These are phyloP conservation scores for Ceratosolen fusciceps DNA, from an alignment of 1,140 invertebrate genomes.

Conservation along the genomic window DNA sequence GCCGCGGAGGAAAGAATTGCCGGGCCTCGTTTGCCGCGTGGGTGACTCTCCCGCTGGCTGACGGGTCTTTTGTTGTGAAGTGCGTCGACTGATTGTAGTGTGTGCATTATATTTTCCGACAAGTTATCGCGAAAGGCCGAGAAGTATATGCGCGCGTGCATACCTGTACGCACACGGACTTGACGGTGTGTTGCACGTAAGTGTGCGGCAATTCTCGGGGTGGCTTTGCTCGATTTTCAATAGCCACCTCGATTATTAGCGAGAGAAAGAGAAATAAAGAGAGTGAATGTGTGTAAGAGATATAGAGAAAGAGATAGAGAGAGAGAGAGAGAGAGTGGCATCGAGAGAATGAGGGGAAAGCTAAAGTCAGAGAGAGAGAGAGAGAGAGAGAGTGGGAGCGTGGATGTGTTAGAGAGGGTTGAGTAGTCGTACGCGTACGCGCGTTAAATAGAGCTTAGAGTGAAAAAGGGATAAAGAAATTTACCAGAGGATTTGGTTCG, in stretches of 20 bases:
- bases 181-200: conserved; percentile 18
- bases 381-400: conserved; percentile 8
- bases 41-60: neutral
- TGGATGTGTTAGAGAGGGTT: neutral
- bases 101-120: conserved; percentile 13
- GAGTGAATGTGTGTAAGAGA: neutral
- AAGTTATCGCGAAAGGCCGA: neutral
- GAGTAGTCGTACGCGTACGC: too few species aligned
- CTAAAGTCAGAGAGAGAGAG: neutral
- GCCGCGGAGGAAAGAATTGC: too few species aligned
- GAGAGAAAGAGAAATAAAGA: neutral
- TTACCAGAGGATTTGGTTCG: conserved; percentile 12
- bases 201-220: conserved; percentile 24
- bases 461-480: neutral
- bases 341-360: neutral
- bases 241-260: neutral
- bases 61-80: conserved; percentile 36
- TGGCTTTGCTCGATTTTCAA: conserved; percentile 25
- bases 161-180: conserved; percentile 1
- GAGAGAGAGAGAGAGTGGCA: neutral
- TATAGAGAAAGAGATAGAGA: neutral
- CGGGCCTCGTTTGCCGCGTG: conserved; percentile 1
- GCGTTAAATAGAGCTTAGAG: neutral
- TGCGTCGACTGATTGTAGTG: conserved; percentile 25
- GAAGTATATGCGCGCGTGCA: neutral